A percentile compares a stretch with the other conserved stretches of the same genome.
Conservation (phyloP, 2,797 vertebrate species). For the Muscicapa striata region DNA sequence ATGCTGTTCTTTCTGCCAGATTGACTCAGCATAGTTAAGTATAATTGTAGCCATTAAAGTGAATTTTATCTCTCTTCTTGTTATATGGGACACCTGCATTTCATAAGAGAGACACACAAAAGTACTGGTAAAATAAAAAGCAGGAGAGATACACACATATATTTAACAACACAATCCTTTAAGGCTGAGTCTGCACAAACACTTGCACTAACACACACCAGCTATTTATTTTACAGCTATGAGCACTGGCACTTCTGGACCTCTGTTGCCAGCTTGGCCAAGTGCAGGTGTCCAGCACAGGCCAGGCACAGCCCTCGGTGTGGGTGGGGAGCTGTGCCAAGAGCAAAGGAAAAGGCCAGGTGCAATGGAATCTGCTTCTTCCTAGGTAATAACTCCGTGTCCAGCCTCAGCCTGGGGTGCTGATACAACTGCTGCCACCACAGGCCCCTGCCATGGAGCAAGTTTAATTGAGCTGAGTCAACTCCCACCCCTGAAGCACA, state of each 20-base stretch:
- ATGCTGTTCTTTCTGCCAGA: slow-evolving; percentile 28
- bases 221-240: background rate
- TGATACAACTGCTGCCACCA: background rate
- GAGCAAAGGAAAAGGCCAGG: background rate
- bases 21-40: background rate
- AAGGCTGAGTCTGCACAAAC: background rate
- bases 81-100: background rate
- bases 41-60: background rate
- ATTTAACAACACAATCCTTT: background rate
- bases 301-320: fast-evolving
- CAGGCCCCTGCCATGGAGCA: background rate
- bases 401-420: background rate
- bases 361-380: background rate
- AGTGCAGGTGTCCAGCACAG: fast-evolving
- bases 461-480: background rate
- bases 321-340: background rate
- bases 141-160: fast-evolving
- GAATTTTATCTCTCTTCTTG: background rate
- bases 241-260: no score
- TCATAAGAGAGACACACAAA: background rate
- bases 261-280: background rate
- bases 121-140: background rate
- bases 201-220: background rate
- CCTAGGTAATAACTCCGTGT: fast-evolving
- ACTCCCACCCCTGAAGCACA: background rate